Evolutionary conservation across 2,797 vertebrate genomes (phyloP), one percentile per base, ranked within the genome.

Genomic region (Muraenolepis orangiensis): DNA sequence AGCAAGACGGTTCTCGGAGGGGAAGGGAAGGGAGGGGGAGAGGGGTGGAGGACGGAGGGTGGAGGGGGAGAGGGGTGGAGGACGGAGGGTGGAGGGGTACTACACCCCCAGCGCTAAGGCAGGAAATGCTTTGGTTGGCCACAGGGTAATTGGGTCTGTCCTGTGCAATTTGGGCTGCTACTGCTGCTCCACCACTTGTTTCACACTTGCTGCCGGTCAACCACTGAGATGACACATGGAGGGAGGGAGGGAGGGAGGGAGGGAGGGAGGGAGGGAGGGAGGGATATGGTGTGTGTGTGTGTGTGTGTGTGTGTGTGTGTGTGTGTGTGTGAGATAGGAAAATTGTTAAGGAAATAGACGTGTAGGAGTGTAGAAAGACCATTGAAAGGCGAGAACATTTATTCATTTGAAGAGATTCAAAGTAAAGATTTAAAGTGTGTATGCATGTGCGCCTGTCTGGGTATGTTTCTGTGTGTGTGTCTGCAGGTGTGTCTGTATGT

Each of bases 121-220:
- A 93, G 92, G 93, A 93, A 94, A 94, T 92, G 91, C 91, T 93
- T 93, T 88, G 93, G 93, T 94, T 92, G 92, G 93, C 94, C 94
- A 92, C 94, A 94, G 91, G 90, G 91, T 94, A 94, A 94, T 94
- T 93, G 90, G 92, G 91, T 94, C 93, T 94, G 93, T 94, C 93
- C 93, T 91, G 83, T 92, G 89, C 93, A 94, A 94, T 94, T 94
- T 94, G 89, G 91, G 92, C 84, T 77, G 67, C 78, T 26, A 31
- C 78, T 80, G 77, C 74, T 75, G 73, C 74, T 40, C 38, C 40
- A 87, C 91, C 93, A 94, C 94, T 94, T 94, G 94, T 94, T 88
- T 93, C 87, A 89, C 82, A 73, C 89, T 94, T 92, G 91, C 91
- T 91, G 90, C 86, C 88, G 91, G 91, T 94, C 92, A 91, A 90